Conservation (phyloP, 2,113 vertebrate genomes). For the Festucalex cinctus region DNA sequence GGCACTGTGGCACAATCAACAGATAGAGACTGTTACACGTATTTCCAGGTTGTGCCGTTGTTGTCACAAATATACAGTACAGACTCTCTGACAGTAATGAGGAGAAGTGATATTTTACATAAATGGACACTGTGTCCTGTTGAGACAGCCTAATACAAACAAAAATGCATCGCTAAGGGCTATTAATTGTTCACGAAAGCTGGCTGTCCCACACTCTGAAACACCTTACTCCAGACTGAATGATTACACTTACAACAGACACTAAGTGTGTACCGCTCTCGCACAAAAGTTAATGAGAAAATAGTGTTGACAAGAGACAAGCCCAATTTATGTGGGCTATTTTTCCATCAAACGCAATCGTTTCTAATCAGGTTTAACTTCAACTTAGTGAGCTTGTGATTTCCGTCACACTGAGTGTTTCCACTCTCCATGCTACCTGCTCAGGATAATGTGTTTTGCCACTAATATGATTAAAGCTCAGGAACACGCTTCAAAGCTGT, state of each 20-base stretch:
- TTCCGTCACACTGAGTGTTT: constrained; percentile 42
- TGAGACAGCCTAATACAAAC: too few species aligned
- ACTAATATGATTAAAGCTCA: constrained; percentile 54
- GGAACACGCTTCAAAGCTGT: constrained; percentile 37
- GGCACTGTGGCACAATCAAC: too few species aligned
- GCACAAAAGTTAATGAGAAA: constrained; percentile 35
- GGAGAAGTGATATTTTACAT: background rate
- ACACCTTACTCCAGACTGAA: background rate
- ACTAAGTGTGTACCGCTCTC: background rate
- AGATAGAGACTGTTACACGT: too few species aligned
- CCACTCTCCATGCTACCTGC: constrained; percentile 48
- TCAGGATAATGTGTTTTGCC: constrained; percentile 42
- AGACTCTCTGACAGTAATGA: too few species aligned
- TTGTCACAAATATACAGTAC: too few species aligned
- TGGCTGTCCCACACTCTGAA: background rate
- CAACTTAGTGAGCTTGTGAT: constrained; percentile 26
- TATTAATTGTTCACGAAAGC: too few species aligned
- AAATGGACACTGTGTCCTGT: background rate
- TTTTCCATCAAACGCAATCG: constrained; percentile 34
- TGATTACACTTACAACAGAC: background rate
- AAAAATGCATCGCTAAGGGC: too few species aligned
- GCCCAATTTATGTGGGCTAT: background rate
- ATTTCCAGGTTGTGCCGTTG: too few species aligned
- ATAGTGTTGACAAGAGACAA: constrained; percentile 20
- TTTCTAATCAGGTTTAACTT: constrained; percentile 56